phyloP scores from a whole-genome alignment of 2,888 invertebrate species.

The Rotaria macrura region DNA sequence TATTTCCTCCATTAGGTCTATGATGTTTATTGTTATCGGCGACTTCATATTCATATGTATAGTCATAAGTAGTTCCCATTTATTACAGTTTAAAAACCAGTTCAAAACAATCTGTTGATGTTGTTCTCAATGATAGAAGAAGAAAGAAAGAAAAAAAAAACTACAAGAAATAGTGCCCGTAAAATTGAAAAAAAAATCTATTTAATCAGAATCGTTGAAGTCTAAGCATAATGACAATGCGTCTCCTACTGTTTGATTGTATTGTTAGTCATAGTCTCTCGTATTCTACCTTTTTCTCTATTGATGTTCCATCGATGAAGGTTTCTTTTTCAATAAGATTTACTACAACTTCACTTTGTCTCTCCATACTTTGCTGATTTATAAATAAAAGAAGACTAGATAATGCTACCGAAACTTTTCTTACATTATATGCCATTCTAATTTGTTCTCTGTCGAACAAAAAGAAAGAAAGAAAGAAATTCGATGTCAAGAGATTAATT shows the following conservation, averaged over 20 bases:
- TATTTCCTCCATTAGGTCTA: no score
- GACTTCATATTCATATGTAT: conserved; percentile 7
- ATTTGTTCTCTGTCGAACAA: no score
- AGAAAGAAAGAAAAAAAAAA: no score
- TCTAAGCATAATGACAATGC: not conserved
- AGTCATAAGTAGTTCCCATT: not conserved
- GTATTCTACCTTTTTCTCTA: not conserved
- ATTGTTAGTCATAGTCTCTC: not conserved
- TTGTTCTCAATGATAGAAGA: not conserved
- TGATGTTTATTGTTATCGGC: not conserved
- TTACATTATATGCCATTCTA: no score
- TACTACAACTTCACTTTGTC: not conserved
- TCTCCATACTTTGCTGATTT: not conserved
- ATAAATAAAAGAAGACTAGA: not conserved
- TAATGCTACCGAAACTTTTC: not conserved
- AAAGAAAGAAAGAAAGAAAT: not conserved
- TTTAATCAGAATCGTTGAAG: not conserved
- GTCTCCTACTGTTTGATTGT: not conserved
- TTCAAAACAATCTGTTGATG: not conserved
- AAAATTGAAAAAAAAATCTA: not conserved
- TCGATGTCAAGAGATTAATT: not conserved
- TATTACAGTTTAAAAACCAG: not conserved
- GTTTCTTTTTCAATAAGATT: not conserved
- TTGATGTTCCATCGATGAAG: not conserved
- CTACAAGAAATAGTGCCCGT: not conserved